A percentile compares a stretch with the other conserved stretches of the same genome.
These are phyloP conservation scores for Labeo catla DNA, from an alignment of 2,113 vertebrate species.

Conservation along the genomic window DNA sequence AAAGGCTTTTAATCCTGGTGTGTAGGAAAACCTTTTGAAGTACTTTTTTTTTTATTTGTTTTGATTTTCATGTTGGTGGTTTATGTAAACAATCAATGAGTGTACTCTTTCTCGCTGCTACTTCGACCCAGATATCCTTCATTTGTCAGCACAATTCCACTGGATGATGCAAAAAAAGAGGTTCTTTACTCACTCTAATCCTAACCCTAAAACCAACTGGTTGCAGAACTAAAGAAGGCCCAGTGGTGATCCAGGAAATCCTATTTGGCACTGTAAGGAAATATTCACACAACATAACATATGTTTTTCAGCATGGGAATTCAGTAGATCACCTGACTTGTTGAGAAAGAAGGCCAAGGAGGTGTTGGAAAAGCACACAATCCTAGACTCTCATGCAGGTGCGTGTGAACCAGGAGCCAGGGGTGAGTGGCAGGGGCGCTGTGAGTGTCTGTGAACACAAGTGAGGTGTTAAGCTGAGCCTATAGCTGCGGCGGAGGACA, in stretches of 20 bases:
- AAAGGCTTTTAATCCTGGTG: neutral
- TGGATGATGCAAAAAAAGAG: neutral
- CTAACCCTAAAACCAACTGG: neutral
- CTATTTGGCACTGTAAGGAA: neutral
- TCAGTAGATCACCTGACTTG: neutral
- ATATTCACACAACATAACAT: neutral
- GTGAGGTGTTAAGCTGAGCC: constrained; percentile 42
- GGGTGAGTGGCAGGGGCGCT: constrained; percentile 24
- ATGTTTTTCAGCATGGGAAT: neutral
- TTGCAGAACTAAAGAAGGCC: neutral
- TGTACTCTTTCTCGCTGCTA: neutral
- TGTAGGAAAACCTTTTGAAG: too few relatives aligned
- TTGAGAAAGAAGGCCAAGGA: neutral
- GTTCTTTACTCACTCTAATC: neutral
- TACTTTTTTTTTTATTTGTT: too few relatives aligned
- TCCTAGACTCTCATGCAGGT: constrained; percentile 28
- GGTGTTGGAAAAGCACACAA: constrained; percentile 10
- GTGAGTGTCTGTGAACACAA: constrained; percentile 16
- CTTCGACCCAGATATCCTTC: neutral
- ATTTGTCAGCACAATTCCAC: neutral
- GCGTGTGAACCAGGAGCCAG: constrained; percentile 9
- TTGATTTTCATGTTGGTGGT: too few relatives aligned
- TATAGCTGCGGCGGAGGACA: constrained; percentile 24
- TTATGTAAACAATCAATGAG: neutral
- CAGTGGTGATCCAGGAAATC: neutral